Evolutionary conservation across 1,140 invertebrate species (phyloP).

Genomic region (Protaetia brevitarsis): DNA sequence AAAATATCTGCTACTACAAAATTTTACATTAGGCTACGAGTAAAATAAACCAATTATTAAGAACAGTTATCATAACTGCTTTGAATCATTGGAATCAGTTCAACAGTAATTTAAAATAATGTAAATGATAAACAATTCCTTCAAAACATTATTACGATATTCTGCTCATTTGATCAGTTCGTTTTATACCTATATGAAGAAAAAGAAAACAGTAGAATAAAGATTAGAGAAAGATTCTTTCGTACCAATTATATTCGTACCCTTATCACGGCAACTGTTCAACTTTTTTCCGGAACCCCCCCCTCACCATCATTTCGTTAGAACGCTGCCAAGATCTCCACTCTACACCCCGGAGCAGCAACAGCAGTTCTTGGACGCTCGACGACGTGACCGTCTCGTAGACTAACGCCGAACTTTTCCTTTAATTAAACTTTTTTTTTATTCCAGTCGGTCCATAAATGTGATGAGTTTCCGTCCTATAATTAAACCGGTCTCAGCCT

Average conservation of each 20-base stretch:
- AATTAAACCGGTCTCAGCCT: neutral
- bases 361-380: neutral
- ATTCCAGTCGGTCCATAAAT: neutral
- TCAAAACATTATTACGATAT: too few relatives aligned
- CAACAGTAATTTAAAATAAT: too few relatives aligned
- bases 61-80: too few relatives aligned
- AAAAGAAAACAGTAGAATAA: slow-evolving; percentile 7
- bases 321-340: too few relatives aligned
- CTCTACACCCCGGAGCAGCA: neutral
- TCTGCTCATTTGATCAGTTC: too few relatives aligned
- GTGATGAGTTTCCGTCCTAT: neutral
- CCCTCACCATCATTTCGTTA: too few relatives aligned
- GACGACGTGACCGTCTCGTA: neutral
- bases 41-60: too few relatives aligned
- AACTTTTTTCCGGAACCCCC: slow-evolving; percentile 11
- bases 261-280: slow-evolving; percentile 15
- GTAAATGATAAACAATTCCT: too few relatives aligned
- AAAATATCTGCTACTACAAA: too few relatives aligned
- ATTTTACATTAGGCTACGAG: too few relatives aligned
- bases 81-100: too few relatives aligned
- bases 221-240: slow-evolving; percentile 6
- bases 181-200: too few relatives aligned
- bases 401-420: neutral
- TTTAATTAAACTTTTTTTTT: slow-evolving; percentile 15
- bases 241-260: slow-evolving; percentile 6